Conservation (phyloP, 2,888 invertebrate genomes). For the Neoascia interrupta region DNA sequence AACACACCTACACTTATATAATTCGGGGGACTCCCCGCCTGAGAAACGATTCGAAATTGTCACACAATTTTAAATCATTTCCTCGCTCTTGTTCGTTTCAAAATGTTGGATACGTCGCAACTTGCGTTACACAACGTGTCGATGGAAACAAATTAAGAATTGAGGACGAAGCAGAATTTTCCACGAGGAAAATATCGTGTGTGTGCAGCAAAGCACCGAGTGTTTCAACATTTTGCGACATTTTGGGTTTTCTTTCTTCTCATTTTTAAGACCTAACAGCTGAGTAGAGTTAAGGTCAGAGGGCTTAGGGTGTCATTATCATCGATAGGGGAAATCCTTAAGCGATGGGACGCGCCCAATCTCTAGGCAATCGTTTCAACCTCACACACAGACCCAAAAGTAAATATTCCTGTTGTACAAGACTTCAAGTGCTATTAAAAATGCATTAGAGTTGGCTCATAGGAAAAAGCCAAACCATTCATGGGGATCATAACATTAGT, state of each 20-base stretch:
- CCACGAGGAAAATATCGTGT: no score
- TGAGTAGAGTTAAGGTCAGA: conserved; percentile 18
- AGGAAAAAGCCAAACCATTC: conserved; percentile 38
- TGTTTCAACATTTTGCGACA: conserved; percentile 4
- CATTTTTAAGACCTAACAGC: neutral
- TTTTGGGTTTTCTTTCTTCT: conserved; percentile 17
- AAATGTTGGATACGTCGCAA: conserved; percentile 17
- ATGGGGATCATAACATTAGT: conserved; percentile 63
- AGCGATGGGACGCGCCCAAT: conserved; percentile 46
- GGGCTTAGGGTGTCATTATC: conserved; percentile 54
- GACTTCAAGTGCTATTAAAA: conserved; percentile 68
- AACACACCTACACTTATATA: conserved; percentile 3
- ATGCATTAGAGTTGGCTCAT: conserved; percentile 59
- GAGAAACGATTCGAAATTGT: conserved; percentile 40
- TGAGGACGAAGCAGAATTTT: conserved; percentile 19
- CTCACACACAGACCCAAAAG: no score
- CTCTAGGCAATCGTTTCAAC: conserved; percentile 52
- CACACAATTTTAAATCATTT: conserved; percentile 63
- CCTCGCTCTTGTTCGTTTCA: conserved; percentile 6
- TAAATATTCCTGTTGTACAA: no score
- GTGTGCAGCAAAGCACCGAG: conserved; percentile 23
- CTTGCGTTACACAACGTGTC: conserved; percentile 62
- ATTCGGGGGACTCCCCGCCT: neutral
- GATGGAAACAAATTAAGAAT: conserved; percentile 48
- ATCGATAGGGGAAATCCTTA: conserved; percentile 30